Evolutionary conservation across 1,140 invertebrate species (phyloP).

Genomic region (Anoplolepis gracilipes): DNA sequence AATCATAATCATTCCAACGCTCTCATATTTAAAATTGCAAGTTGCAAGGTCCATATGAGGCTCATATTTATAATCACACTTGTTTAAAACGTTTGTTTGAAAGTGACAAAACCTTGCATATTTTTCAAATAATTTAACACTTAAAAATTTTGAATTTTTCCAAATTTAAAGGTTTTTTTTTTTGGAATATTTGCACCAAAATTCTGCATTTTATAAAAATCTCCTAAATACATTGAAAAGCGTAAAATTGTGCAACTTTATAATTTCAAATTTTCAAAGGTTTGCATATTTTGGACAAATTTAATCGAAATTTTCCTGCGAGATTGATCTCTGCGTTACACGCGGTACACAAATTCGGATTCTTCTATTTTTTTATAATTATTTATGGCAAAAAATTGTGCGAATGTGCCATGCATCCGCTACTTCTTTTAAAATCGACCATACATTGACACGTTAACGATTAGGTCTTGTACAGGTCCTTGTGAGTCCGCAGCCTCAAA

Average conservation of each 20-base stretch:
- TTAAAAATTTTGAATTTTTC: too few species aligned
- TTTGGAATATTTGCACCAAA: too few species aligned
- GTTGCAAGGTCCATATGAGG: neutral
- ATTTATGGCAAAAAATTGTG: neutral
- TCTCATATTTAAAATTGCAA: neutral
- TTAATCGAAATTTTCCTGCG: neutral
- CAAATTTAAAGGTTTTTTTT: too few species aligned
- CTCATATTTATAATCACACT: too few species aligned
- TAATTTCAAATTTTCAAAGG: neutral
- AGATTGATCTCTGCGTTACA: neutral
- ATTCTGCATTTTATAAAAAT: too few species aligned
- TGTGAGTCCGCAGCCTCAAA: conserved; percentile 67
- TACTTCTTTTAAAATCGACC: neutral
- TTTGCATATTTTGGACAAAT: neutral
- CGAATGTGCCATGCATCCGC: neutral
- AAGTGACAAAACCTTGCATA: too few species aligned
- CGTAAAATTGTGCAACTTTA: neutral
- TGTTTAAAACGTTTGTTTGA: too few species aligned
- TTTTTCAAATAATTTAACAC: too few species aligned
- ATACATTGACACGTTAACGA: conserved; percentile 46
- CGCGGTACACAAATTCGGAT: neutral
- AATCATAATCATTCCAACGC: neutral
- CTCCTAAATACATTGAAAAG: too few species aligned
- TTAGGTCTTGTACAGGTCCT: conserved; percentile 64
- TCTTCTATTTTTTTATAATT: neutral